Evolutionary conservation across 2,888 invertebrate genomes (phyloP).

Genomic region (Pharmacophagus antenor): DNA sequence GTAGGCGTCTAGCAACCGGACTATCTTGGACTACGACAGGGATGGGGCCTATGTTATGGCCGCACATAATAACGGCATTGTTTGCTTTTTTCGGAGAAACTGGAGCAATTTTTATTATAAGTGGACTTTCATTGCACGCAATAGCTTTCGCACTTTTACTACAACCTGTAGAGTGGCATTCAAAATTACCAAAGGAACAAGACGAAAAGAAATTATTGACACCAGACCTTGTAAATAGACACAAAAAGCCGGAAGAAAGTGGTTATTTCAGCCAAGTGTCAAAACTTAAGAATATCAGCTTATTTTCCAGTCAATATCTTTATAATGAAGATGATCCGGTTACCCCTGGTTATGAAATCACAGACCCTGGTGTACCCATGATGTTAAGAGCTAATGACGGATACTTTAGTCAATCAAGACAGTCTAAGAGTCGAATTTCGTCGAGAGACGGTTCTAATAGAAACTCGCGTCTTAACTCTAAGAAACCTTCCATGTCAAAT

Average conservation of each 20-base stretch:
- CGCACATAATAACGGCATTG: conserved; percentile 84
- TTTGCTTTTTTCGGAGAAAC: conserved; percentile 82
- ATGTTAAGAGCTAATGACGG: conserved; percentile 83
- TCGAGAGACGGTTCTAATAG: conserved; percentile 68
- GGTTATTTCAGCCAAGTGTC: conserved; percentile 66
- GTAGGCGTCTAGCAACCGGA: conserved; percentile 85
- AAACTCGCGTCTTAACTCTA: conserved; percentile 70
- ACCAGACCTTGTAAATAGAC: conserved; percentile 35
- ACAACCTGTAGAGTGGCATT: conserved; percentile 89
- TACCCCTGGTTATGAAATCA: conserved; percentile 83
- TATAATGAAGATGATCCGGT: conserved; percentile 83
- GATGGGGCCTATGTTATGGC: conserved; percentile 86
- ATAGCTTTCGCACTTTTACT: conserved; percentile 84
- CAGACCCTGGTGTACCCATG: conserved; percentile 85
- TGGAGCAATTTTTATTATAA: conserved; percentile 84
- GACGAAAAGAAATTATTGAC: conserved; percentile 54
- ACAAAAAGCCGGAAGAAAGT: conserved; percentile 55
- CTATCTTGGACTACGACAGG: conserved; percentile 87
- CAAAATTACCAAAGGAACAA: conserved; percentile 61
- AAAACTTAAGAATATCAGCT: conserved; percentile 66
- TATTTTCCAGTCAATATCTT: conserved; percentile 83
- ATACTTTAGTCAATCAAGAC: conserved; percentile 79
- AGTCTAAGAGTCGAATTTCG: conserved; percentile 64
- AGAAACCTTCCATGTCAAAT: conserved; percentile 73
- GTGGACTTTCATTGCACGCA: conserved; percentile 85